A percentile compares a stretch with the other conserved stretches of the same genome.
These are phyloP conservation scores for Polypterus senegalus DNA, from an alignment of 2,113 vertebrate genomes.

Conservation along the genomic window DNA sequence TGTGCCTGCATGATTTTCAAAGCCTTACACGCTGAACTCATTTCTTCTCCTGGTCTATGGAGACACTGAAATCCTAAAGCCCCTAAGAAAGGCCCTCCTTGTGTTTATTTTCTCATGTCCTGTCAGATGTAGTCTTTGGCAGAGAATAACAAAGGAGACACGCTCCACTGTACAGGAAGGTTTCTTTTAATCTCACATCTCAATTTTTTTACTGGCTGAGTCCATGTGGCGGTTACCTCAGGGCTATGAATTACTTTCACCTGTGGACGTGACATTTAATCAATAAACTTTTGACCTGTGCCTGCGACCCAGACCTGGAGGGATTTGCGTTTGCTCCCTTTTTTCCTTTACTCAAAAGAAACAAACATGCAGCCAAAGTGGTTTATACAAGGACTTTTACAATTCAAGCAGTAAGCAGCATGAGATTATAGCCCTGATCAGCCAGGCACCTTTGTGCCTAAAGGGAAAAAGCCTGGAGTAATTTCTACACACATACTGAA, in stretches of 20 bases:
- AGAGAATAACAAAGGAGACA: neutral
- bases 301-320: slow-evolving; percentile 41
- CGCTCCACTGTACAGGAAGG: slow-evolving; percentile 14
- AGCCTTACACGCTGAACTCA: no score
- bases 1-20: no score
- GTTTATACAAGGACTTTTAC: slow-evolving; percentile 25
- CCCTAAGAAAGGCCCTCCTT: no score
- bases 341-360: slow-evolving; percentile 24
- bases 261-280: slow-evolving; percentile 52
- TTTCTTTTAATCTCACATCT: slow-evolving; percentile 33
- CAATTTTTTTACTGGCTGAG: slow-evolving; percentile 31
- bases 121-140: no score
- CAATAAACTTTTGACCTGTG: slow-evolving; percentile 56
- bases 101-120: no score
- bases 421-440: neutral
- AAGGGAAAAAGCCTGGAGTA: neutral
- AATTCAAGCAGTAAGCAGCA: neutral
- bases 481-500: neutral
- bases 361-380: slow-evolving; percentile 28
- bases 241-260: slow-evolving; percentile 53
- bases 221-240: slow-evolving; percentile 29
- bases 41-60: no score
- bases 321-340: slow-evolving; percentile 44
- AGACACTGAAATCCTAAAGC: no score
- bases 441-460: slow-evolving; percentile 25